Evolutionary conservation across 53 echinoderm and acorn worm species (phyloP).

Genomic region (Paelopatides confundens): DNA sequence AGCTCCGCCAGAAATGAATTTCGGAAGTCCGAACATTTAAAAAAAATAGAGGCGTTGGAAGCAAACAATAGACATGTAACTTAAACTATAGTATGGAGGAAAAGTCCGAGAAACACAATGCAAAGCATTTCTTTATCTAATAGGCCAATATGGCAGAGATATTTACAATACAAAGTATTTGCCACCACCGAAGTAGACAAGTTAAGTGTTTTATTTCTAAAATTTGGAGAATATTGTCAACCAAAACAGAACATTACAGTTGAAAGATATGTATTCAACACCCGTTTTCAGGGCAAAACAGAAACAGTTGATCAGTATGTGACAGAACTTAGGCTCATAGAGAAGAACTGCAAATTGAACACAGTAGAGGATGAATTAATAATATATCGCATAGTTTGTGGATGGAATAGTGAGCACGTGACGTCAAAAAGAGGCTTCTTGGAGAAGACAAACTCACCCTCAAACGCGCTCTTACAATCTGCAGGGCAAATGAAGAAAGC

Average conservation of each 20-base stretch:
- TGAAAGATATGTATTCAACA: slow-evolving; percentile 20
- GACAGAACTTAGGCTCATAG: not conserved
- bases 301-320: slow-evolving; percentile 23
- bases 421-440: slow-evolving; percentile 5
- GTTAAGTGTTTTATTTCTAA: not conserved
- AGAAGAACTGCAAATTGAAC: not conserved
- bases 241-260: slow-evolving; percentile 29
- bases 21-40: not conserved
- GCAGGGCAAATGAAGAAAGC: not conserved
- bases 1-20: not conserved
- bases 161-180: slow-evolving; percentile 20
- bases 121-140: slow-evolving; percentile 13
- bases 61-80: not conserved
- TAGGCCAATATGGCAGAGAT: slow-evolving; percentile 11
- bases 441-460: not conserved
- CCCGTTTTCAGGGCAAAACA: not conserved
- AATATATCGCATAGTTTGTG: slow-evolving; percentile 11
- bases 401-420: not conserved
- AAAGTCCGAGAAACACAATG: not conserved
- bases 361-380: slow-evolving; percentile 9
- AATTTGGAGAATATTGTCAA: not conserved
- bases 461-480: not conserved
- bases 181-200: not conserved
- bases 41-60: not conserved
- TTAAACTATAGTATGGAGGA: not conserved